phyloP scores from a whole-genome alignment of 2,113 vertebrate species.

The Anhinga anhinga region DNA sequence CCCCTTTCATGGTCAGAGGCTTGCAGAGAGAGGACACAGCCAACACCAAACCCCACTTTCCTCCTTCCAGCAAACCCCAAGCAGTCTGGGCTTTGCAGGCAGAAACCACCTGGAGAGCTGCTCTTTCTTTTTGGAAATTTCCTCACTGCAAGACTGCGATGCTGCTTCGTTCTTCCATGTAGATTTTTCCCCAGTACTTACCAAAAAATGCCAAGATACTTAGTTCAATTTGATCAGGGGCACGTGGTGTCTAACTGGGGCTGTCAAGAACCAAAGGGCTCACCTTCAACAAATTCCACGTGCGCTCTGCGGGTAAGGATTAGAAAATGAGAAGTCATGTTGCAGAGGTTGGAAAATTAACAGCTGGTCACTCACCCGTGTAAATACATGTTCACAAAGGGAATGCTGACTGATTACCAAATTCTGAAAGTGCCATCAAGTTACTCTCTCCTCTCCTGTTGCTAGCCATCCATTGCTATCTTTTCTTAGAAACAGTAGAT shows the following conservation, averaged over 20 bases:
- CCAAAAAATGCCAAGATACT: not conserved
- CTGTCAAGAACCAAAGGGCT: not conserved
- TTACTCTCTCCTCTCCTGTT: not conserved
- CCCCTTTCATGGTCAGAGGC: not conserved
- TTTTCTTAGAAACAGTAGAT: conserved; percentile 54
- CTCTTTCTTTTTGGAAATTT: not conserved
- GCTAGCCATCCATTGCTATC: not conserved
- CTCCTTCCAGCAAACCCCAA: not conserved
- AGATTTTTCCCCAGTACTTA: not conserved
- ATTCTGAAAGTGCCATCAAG: not conserved
- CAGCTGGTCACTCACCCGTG: not conserved
- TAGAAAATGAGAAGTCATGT: not conserved
- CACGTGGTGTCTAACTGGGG: not conserved
- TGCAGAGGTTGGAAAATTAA: not conserved
- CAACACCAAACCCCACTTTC: not conserved
- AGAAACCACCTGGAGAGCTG: not conserved
- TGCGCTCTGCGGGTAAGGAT: not conserved
- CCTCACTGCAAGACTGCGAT: not conserved
- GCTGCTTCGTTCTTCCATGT: not conserved
- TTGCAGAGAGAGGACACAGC: not conserved
- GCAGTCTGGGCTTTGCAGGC: not conserved
- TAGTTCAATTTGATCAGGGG: not conserved
- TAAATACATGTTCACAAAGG: not conserved
- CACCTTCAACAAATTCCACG: not conserved
- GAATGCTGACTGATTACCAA: not conserved